Evolutionary conservation across 2,888 invertebrate species (phyloP).

Genomic region (Melanchra persicariae): DNA sequence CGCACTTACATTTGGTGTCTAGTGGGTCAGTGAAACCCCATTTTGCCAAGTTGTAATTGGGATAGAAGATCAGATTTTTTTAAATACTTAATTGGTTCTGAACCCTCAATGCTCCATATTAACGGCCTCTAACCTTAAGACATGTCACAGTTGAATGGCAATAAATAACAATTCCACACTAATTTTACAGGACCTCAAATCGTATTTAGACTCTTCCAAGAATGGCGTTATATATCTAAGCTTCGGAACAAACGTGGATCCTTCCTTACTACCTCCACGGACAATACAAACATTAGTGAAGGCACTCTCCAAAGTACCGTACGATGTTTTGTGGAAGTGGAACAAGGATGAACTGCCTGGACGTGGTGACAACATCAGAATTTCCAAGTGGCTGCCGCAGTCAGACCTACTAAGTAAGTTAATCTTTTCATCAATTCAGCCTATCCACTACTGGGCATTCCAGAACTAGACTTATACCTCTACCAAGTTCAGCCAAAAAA

Average conservation of each 20-base stretch:
- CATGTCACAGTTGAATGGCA: background rate
- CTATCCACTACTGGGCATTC: too few relatives aligned
- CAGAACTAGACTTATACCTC: too few relatives aligned
- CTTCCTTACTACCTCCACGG: constrained; percentile 69
- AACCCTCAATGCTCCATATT: too few relatives aligned
- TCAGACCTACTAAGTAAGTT: constrained; percentile 74
- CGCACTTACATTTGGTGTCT: too few relatives aligned
- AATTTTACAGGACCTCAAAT: constrained; percentile 72
- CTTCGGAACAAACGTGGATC: constrained; percentile 53
- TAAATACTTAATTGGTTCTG: too few relatives aligned
- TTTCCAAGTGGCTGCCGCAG: constrained; percentile 69
- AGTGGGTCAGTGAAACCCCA: too few relatives aligned
- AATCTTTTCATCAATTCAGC: background rate
- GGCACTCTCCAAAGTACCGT: constrained; percentile 75
- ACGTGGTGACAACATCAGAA: constrained; percentile 72
- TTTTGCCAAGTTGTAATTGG: too few relatives aligned
- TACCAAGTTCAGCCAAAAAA: too few relatives aligned
- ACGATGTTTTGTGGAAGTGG: constrained; percentile 81
- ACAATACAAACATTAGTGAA: constrained; percentile 71
- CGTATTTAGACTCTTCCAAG: constrained; percentile 74
- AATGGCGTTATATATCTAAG: constrained; percentile 75
- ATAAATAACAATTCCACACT: background rate
- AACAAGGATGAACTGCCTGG: constrained; percentile 74
- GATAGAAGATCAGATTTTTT: too few relatives aligned
- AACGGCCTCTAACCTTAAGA: too few relatives aligned